Evolutionary conservation across 2,797 vertebrate species (phyloP).

Genomic region (Pseudomugil gertrudae): DNA sequence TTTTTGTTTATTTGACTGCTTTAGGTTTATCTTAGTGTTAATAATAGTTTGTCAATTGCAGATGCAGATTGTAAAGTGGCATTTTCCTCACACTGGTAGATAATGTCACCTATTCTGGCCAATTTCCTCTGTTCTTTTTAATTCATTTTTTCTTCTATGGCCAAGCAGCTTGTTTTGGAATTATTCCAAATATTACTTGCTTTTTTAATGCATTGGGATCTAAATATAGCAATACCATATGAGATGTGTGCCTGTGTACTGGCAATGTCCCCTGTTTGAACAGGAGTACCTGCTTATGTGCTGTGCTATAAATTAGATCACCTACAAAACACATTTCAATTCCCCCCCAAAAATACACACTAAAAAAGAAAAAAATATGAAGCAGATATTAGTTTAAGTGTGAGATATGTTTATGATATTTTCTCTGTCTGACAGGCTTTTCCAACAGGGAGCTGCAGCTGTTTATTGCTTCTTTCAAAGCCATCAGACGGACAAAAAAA

Average conservation of each 20-base stretch:
- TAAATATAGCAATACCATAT: background rate
- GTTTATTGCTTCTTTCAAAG: slow-evolving; percentile 1
- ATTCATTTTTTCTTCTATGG: background rate
- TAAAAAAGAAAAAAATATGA: background rate
- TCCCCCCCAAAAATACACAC: background rate
- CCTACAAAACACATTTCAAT: background rate
- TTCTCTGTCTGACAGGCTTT: background rate
- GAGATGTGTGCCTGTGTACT: background rate
- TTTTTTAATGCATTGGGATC: background rate
- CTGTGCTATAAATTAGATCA: background rate
- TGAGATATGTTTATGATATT: background rate
- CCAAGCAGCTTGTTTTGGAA: background rate
- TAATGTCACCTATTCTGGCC: background rate
- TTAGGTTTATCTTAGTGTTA: background rate
- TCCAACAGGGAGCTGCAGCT: background rate
- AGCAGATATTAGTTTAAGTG: background rate
- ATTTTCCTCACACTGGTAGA: background rate
- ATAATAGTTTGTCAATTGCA: background rate
- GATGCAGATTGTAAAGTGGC: background rate
- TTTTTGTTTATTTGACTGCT: background rate
- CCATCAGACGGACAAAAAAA: background rate
- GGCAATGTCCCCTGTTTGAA: background rate
- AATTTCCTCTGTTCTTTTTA: background rate
- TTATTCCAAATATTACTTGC: background rate
- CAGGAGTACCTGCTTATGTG: background rate